These are phyloP conservation scores for Carcinoscorpius rotundicauda DNA, from an alignment of 1,140 invertebrate genomes.

Conservation along the genomic window DNA sequence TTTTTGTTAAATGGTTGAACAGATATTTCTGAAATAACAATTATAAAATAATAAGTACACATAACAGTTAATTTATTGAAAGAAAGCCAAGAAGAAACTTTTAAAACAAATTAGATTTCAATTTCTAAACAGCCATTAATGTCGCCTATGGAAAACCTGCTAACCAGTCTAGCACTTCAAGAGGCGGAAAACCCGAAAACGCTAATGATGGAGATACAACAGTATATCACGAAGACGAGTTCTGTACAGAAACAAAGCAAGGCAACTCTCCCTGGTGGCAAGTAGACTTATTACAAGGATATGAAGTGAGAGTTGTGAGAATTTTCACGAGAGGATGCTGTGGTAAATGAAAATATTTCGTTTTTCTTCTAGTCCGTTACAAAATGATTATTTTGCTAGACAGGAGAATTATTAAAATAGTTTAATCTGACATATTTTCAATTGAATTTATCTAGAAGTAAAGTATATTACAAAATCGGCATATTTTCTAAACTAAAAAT, in stretches of 20 bases:
- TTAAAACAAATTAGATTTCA: constrained; percentile 3
- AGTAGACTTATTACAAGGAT: constrained; percentile 67
- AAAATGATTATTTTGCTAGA: too few relatives aligned
- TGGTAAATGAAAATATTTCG: constrained; percentile 35
- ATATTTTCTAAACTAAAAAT: too few relatives aligned
- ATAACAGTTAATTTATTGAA: neutral
- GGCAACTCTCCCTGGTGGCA: constrained; percentile 81
- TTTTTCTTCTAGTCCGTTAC: too few relatives aligned
- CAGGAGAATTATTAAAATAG: neutral
- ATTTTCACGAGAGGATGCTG: constrained; percentile 76
- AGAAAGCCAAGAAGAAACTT: neutral
- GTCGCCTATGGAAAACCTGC: constrained; percentile 72
- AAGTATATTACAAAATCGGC: too few relatives aligned
- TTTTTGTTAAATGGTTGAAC: neutral
- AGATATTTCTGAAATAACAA: neutral
- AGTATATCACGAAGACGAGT: constrained; percentile 68
- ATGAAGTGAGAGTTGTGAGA: constrained; percentile 66
- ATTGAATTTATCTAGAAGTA: neutral
- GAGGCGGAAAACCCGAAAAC: constrained; percentile 62
- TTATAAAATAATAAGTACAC: neutral
- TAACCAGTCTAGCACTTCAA: constrained; percentile 66
- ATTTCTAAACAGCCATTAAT: constrained; percentile 39
- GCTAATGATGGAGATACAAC: constrained; percentile 72
- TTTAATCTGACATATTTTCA: neutral
- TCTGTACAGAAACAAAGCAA: constrained; percentile 75